Evolutionary conservation across 2,113 vertebrate species (phyloP).

Genomic region (Clarias magur): DNA sequence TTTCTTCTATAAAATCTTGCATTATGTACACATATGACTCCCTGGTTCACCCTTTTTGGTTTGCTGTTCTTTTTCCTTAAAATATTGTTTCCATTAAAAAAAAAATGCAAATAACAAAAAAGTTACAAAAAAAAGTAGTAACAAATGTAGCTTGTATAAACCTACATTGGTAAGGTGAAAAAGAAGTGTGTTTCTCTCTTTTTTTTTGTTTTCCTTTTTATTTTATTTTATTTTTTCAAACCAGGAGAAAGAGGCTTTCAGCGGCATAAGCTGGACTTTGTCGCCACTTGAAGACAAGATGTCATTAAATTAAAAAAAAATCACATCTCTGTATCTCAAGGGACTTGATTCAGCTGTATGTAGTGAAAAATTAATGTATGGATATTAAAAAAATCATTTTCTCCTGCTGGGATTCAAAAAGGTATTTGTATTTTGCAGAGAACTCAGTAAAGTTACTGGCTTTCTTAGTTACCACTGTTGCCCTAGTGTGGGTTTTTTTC

Average conservation of each 20-base stretch:
- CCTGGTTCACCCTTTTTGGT: constrained; percentile 87
- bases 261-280: constrained; percentile 99
- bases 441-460: constrained; percentile 99
- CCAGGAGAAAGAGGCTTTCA: constrained; percentile 84
- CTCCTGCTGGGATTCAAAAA: constrained; percentile 86
- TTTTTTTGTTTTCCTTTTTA: constrained; percentile 34
- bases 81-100: constrained; percentile 76
- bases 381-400: constrained; percentile 84
- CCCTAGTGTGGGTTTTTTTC: constrained; percentile 86
- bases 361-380: constrained; percentile 83
- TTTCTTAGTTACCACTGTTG: constrained; percentile 94
- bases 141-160: constrained; percentile 91
- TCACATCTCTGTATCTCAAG: constrained; percentile 98
- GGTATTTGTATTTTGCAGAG: constrained; percentile 99
- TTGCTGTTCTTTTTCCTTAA: constrained; percentile 81
- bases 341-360: constrained; percentile 98
- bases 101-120: constrained; percentile 76
- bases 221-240: constrained; percentile 69
- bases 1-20: constrained; percentile 64
- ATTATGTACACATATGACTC: constrained; percentile 68
- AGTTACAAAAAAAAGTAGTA: constrained; percentile 80
- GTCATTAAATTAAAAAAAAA: constrained; percentile 86
- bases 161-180: constrained; percentile 82
- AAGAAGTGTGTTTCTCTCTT: constrained; percentile 73
- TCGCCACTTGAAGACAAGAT: constrained; percentile 97